Evolutionary conservation across 2,113 vertebrate species (phyloP), one percentile per base, ranked within the genome.

Genomic region (Aldabrachelys gigantea): DNA sequence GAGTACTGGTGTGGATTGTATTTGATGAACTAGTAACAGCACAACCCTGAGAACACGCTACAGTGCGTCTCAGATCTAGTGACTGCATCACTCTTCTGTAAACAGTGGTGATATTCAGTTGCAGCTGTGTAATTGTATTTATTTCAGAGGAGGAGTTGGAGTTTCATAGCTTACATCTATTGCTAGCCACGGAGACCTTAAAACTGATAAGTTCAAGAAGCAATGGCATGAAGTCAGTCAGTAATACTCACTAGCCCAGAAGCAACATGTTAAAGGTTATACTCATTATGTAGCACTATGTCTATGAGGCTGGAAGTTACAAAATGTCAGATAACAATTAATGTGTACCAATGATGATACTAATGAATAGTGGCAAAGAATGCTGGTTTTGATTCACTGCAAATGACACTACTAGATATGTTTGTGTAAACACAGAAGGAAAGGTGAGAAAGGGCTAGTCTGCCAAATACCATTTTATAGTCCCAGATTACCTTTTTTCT

Each of bases 241-340:
- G 89, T 84, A 41, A 38, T 54, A 92, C 29, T 92, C 85, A 89
- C 19, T 59, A 44, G 24, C 22, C 80, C 92, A 75, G 78, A 95
- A 97, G 53, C 93, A 95, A 95, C 41, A 62, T 81, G 78, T 57
- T 95, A 97, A 96, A 96, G 79, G 82, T 97, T 97, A 94, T 94
- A 87, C 80, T 96, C 86, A 93, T 95, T 95, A 95, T 75, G 52
- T 88, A 54, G 56, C 31, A 25, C 84, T 38, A 21, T 89, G 96
- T 95, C 84, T 91, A 91, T 94, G 38, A 89, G 90, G 41, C 56
- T 93, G 93, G 27, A 90, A 92, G 69, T 92, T 95, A 59, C 29
- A 94, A 96, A 97, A 95, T 92, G 87, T 88, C 95, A 93, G 25
- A 75, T 85, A 88, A 80, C 41, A 80, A 89, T 93, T 93, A 92